Base-by-base conservation (phyloP, 1,140 invertebrate genomes). In the Araneus ventricosus region DNA sequence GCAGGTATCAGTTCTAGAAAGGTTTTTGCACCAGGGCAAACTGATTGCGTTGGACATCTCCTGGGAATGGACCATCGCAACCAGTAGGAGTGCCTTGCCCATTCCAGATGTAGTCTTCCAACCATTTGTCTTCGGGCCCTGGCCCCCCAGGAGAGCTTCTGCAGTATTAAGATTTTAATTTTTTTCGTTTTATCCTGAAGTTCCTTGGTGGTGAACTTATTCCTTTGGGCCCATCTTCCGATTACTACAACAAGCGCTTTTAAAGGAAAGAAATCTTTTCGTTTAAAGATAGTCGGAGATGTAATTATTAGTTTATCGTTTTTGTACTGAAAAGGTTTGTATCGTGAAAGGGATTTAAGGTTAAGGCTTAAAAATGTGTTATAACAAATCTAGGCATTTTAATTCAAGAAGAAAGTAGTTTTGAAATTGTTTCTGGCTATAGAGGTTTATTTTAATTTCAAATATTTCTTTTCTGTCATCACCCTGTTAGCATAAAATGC, bases 121-220 rank as follows among this genome's bases (percentile, higher is more conserved):
- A 52, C n/a, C 80, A 82, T 41, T 82, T 82, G 80, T 82, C 80
- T 82, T 52, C 39, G 37, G 39, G 41, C 22, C n/a, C 7, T 10
- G 10, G 3, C 22, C 70, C 30, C 70, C 14, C 34, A 34, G 70
- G 70, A 75, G 20, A 37, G 4, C 2, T 20, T 75, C 14, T 17
- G 70, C 30, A 34, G 30, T 37, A 20, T 75, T 75, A 75, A 75
- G 30, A 75, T 75, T 75, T 75, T 75, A 75, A 75, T 75, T 75
- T 75, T 75, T 75, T 75, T 30, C 17, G 14, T 75, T 34, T 37
- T 20, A 20, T 37, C 30, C 5, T 8, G 30, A 20, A 34, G 6
- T 37, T 75, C 70, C 8, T 37, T 37, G 30, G 70, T 22, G 30
- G 34, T 30, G 27, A 24, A 4, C 6, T 17, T 75, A 30, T 75